Conservation (phyloP, 1,140 invertebrate species). For the Macrobrachium nipponense region DNA sequence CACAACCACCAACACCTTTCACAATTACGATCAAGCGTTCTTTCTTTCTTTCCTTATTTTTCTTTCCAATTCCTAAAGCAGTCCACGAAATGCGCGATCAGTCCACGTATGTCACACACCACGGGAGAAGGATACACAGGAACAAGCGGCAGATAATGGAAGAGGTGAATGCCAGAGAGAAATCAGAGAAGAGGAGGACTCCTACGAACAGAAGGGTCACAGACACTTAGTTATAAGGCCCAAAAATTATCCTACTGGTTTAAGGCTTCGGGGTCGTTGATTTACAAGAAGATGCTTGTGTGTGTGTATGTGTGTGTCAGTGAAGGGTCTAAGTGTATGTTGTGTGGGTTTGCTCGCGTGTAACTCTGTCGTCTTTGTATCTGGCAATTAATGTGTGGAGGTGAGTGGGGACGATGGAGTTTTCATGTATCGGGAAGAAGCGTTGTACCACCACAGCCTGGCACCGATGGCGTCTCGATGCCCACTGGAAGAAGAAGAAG, state of each 20-base stretch:
- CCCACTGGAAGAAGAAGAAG: constrained; percentile 37
- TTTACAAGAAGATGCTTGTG: too few species aligned
- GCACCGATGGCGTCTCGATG: constrained; percentile 47
- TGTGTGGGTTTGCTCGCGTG: too few species aligned
- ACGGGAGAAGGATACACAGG: constrained; percentile 5
- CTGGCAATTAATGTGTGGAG: constrained; percentile 22
- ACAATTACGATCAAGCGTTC: too few species aligned
- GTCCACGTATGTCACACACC: constrained; percentile 4
- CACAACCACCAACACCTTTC: not conserved
- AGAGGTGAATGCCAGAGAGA: not conserved
- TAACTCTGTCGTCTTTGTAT: not conserved
- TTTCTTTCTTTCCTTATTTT: too few species aligned
- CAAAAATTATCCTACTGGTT: constrained; percentile 38
- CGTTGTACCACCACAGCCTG: constrained; percentile 39
- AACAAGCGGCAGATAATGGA: not conserved
- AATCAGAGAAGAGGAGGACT: not conserved
- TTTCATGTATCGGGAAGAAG: constrained; percentile 11
- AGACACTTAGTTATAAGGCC: constrained; percentile 55
- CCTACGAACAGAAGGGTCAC: constrained; percentile 25
- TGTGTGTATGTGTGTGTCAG: too few species aligned
- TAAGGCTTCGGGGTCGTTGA: constrained; percentile 37
- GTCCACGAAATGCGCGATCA: not conserved
- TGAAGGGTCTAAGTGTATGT: too few species aligned
- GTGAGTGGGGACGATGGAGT: constrained; percentile 10
- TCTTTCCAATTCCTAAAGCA: too few species aligned